These are phyloP conservation scores for Gadus chalcogrammus DNA, from an alignment of 2,113 vertebrate species.

Conservation along the genomic window DNA sequence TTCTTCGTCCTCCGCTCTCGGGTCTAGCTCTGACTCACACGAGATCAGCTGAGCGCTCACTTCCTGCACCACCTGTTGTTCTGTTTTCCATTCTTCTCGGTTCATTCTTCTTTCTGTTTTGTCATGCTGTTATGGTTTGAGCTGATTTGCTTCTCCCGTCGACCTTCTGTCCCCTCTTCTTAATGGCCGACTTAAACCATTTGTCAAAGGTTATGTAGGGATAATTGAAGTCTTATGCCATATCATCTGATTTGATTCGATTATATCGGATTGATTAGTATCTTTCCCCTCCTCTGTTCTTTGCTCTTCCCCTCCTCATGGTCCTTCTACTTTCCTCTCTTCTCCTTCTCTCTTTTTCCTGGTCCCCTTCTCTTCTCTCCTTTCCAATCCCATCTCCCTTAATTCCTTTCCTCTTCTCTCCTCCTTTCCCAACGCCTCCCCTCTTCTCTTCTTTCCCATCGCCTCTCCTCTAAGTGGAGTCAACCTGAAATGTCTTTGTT, in stretches of 20 bases:
- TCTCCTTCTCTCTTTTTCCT: background rate
- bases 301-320: background rate
- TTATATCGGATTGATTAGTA: too few relatives aligned
- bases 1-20: slow-evolving; percentile 48
- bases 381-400: background rate
- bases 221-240: too few relatives aligned
- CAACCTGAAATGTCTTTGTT: too few relatives aligned
- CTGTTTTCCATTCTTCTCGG: background rate
- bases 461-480: background rate
- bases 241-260: too few relatives aligned
- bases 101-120: too few relatives aligned
- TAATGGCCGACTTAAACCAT: too few relatives aligned
- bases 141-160: too few relatives aligned
- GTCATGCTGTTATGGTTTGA: too few relatives aligned
- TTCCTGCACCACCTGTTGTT: slow-evolving; percentile 14
- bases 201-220: too few relatives aligned
- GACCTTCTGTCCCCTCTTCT: background rate
- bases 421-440: background rate
- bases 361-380: background rate
- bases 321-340: background rate
- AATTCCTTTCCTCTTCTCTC: background rate
- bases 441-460: background rate
- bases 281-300: background rate
- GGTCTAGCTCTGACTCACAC: slow-evolving; percentile 38
- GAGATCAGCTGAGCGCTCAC: slow-evolving; percentile 37